Conservation (phyloP, 2,113 vertebrate genomes). For the Crypturellus undulatus region DNA sequence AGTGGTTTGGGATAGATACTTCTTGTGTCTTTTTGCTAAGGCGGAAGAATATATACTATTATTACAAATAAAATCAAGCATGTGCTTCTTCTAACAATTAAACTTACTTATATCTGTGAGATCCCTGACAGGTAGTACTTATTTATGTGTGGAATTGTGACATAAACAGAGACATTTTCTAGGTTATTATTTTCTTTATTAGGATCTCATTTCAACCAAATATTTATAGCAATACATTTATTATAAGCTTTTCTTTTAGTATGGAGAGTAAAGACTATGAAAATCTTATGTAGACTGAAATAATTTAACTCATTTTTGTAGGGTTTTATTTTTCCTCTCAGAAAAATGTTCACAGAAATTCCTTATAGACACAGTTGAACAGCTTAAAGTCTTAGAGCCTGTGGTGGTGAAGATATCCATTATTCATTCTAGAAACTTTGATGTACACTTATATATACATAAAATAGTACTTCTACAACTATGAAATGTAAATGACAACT, state of each 20-base stretch:
- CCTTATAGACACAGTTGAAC: background rate
- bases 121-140: background rate
- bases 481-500: background rate
- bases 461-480: background rate
- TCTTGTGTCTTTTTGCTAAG: background rate
- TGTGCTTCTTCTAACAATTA: no score
- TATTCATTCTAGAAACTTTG: background rate
- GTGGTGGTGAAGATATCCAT: background rate
- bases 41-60: no score
- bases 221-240: slow-evolving; percentile 9
- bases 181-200: background rate
- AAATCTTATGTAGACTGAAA: background rate
- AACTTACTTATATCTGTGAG: background rate
- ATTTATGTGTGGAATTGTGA: background rate
- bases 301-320: background rate
- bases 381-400: background rate
- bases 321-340: background rate
- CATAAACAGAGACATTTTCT: background rate
- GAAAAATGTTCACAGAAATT: background rate
- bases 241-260: background rate
- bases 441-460: background rate
- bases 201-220: background rate
- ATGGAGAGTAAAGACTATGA: background rate
- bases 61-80: no score
- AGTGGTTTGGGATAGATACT: background rate